Percentiles rank a stretch among this genome's conserved stretches.
phyloP scores from a whole-genome alignment of 2,113 vertebrate genomes.

The Strix uralensis region DNA sequence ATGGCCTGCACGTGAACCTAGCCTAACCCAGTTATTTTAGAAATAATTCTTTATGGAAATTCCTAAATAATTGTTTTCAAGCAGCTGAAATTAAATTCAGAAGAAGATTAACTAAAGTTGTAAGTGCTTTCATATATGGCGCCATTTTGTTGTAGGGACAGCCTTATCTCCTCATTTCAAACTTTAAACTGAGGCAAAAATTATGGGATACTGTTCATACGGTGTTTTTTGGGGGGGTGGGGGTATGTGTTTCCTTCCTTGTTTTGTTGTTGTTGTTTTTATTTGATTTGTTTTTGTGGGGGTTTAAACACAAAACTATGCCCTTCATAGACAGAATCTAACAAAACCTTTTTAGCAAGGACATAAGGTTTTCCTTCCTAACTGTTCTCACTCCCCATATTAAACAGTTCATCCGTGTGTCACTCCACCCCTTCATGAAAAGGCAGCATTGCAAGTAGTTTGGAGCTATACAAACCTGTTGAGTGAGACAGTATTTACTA shows the following conservation, averaged over 20 bases:
- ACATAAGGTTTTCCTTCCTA: not conserved
- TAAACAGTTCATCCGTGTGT: not conserved
- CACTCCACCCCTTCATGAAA: not conserved
- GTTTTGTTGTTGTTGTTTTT: not conserved
- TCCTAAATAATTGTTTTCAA: not conserved
- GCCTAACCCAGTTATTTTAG: not conserved
- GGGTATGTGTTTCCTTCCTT: not conserved
- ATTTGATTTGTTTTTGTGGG: not conserved
- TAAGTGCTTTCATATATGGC: not conserved
- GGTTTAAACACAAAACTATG: not conserved
- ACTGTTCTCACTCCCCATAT: not conserved
- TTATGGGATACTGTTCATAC: not conserved
- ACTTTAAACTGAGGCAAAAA: slow-evolving; percentile 1
- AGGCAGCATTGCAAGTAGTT: not conserved
- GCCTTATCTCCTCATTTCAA: slow-evolving; percentile 41
- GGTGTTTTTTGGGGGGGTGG: rapidly evolving
- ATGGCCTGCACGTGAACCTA: not conserved
- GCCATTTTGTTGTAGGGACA: not conserved
- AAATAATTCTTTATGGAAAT: not conserved
- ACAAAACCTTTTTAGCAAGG: not conserved
- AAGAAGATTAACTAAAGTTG: not conserved
- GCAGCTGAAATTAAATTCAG: not conserved
- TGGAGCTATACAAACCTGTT: not conserved
- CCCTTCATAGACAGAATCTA: not conserved
- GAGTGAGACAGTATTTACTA: not conserved